Base-by-base conservation (phyloP, 2,888 invertebrate species). In the Electrophaes corylata region DNA sequence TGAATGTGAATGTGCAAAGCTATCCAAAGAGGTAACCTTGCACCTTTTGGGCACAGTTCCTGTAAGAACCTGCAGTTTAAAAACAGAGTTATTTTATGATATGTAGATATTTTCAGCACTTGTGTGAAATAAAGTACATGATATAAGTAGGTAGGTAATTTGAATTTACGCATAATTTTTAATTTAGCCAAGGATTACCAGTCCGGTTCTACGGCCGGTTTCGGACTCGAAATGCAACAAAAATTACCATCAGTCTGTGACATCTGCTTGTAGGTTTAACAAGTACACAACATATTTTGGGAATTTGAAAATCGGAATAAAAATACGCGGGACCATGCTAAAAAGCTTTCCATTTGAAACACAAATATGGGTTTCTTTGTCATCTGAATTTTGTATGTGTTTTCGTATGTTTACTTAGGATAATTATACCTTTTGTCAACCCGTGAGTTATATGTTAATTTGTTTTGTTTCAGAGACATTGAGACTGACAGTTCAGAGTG, bases 391-490 rank as follows among this genome's bases (percentile, higher is more conserved):
- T 29, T 20, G 3, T 20, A 5, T 20, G 11, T 18, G 23, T 12
- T 33, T n/a, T 41, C n/a, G n/a, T n/a, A n/a, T n/a, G n/a, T n/a
- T n/a, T n/a, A n/a, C n/a, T n/a, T n/a, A n/a, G n/a, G n/a, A n/a
- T n/a, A n/a, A n/a, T n/a, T n/a, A n/a, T n/a, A n/a, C n/a, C n/a
- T n/a, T n/a, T n/a, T n/a, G n/a, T n/a, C n/a, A n/a, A n/a, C n/a
- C n/a, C n/a, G n/a, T n/a, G n/a, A n/a, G n/a, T n/a, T n/a, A n/a
- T n/a, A 14, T 8, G 12, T n/a, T 46, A 5, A 2, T 46, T 49
- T 62, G 14, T 23, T 53, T 59, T 57, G 53, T 65, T 65, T 58
- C 57, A 67, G 66, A 58, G 29, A 43, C 37, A 39, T 39, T 39
- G 52, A 35, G 4, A 16, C 16, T 53, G 16, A 16, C 8, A 47